Evolutionary conservation across 2,888 invertebrate genomes (phyloP), one percentile per base, ranked within the genome.

Genomic region (Scaptomyza parva): DNA sequence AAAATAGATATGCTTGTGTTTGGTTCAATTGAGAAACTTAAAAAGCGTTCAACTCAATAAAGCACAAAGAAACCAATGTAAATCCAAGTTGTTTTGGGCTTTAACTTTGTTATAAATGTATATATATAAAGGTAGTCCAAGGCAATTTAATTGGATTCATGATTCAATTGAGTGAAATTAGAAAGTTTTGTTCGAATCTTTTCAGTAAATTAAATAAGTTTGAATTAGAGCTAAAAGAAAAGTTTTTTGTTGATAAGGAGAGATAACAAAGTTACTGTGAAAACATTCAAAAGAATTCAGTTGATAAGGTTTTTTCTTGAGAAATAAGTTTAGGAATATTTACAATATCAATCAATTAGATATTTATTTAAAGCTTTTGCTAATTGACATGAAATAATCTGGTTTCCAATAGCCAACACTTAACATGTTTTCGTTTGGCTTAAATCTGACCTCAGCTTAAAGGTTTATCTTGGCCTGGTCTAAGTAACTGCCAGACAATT

Each of bases 401-500:
- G n/a, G n/a, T n/a, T 8, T 6, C 6, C 1, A 48, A 14, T 14
- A 20, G 8, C 9, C 4, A 17, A 6, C 18, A 20, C 20, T 40
- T 20, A 40, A 33, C 28, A 14, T 22, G 2, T 11, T 33, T 33
- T 6, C 6, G 18, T 22, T 9, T 8, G 18, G 28, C 20, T 43
- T 48, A 14, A 17, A 12, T 28, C 1, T 12, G 12, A 11, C 26
- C 47, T 9, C 3, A 8, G 44, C 59, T 44, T 45, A 53, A 18
- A 17, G 3, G 43, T 26, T 59, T 43, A 43, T 11, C 26, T 17
- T 3, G 3, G 17, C 9, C 26, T 55, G 51, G 12, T 40, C 35
- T 47, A 57, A 30, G 47, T 30, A 30, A 67, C 53, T 51, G 54
- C 20, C 41, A 18, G 70, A 53, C 58, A 59, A 50, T 63, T 57